Evolutionary conservation across 2,113 vertebrate species (phyloP).

Genomic region (Ariopsis seemanni): DNA sequence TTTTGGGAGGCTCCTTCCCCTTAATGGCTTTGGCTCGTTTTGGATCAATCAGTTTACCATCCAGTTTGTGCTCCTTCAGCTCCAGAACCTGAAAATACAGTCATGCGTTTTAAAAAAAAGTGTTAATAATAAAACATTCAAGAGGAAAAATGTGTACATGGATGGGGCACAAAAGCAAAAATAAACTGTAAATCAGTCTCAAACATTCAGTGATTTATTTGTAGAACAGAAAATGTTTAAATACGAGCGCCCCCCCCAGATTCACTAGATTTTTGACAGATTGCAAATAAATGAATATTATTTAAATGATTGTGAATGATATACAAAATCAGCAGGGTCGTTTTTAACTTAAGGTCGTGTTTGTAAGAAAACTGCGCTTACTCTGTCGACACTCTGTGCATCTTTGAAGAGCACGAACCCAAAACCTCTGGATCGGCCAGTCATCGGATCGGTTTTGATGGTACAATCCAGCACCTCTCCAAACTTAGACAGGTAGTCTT

Average conservation of each 20-base stretch:
- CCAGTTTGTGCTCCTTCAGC: slow-evolving; percentile 85
- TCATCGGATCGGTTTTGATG: slow-evolving; percentile 86
- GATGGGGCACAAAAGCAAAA: background rate
- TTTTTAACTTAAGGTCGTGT: background rate
- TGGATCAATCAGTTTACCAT: slow-evolving; percentile 87
- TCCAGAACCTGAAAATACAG: slow-evolving; percentile 78
- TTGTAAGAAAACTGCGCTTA: slow-evolving; percentile 47
- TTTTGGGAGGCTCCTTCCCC: slow-evolving; percentile 86
- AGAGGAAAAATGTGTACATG: background rate
- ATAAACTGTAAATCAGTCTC: background rate
- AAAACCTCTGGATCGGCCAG: slow-evolving; percentile 84
- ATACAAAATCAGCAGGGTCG: background rate
- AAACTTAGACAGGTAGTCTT: slow-evolving; percentile 85
- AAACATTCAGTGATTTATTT: background rate
- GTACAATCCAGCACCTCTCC: slow-evolving; percentile 89
- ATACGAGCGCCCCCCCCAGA: background rate
- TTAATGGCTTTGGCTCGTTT: slow-evolving; percentile 87
- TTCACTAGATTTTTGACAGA: background rate
- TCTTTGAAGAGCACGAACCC: slow-evolving; percentile 89
- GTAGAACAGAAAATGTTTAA: background rate
- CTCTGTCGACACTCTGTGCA: slow-evolving; percentile 85
- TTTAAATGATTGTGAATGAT: background rate
- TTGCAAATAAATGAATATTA: background rate
- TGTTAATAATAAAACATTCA: background rate
- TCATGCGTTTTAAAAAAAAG: background rate